Evolutionary conservation across 2,888 invertebrate species (phyloP), one percentile per base, ranked within the genome.

Genomic region (Scotopteryx bipunctaria): DNA sequence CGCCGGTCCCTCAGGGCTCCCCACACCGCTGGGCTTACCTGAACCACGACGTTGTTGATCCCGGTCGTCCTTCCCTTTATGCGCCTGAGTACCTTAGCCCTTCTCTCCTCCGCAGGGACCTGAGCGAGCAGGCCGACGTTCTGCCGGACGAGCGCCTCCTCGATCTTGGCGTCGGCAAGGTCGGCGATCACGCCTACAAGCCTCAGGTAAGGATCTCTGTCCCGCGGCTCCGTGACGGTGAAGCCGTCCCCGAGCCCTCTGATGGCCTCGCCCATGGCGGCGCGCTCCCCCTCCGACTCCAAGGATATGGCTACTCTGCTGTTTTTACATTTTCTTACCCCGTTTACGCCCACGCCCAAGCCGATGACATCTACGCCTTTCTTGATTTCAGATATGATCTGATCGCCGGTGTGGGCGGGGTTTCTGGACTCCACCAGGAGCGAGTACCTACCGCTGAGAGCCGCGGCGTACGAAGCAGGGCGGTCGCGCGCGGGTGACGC

Each of bases 21-120:
- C 45, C 45, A 46, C n/a, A 32, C 8, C 6, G 1, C 5, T 4
- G 46, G 32, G 5, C 23, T 16, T 1, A 46, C 46, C 32, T 38
- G 32, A 2, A 38, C 1, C 2, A 46, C 31, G 0, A 46, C 38
- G 13, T 38, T 46, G 4, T 14, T 16, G 0, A 46, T 3, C 1
- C 15, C 21, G 3, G 8, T 8, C 1, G 5, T 21, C 3, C 38
- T n/a, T 0, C 38, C 38, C 11, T 16, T 31, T 1, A 37, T 32
- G 0, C 38, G 9, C 13, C 40, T 13, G 1, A 47, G 16, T 0
- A 38, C 16, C 27, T 27, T 38, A 4, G 23, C 14, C 3, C 21
- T 13, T 9, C 2, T 9, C 4, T 25, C 25, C 2, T n/a, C 2
- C 9, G 5, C 3, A 0, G 25, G 2, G 1, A 25, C 4, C 25